Percentiles rank a stretch among this genome's conserved stretches.
phyloP scores from a whole-genome alignment of 2,797 vertebrate genomes.

The Smutsia gigantea region DNA sequence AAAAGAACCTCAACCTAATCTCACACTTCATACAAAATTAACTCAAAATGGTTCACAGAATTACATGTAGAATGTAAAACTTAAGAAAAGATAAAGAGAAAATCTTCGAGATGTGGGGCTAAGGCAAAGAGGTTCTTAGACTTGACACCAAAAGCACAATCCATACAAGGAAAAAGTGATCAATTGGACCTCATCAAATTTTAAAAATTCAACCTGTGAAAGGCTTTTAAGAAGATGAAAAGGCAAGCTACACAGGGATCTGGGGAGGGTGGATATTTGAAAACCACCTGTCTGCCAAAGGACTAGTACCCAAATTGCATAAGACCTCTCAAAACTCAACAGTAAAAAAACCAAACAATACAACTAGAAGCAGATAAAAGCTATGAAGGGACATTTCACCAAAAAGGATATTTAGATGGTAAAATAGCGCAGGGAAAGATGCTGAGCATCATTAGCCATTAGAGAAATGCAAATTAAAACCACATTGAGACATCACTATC shows the following conservation, averaged over 20 bases:
- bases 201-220: neutral
- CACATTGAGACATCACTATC: accelerated
- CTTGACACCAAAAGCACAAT: neutral
- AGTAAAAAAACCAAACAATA: accelerated
- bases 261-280: neutral
- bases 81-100: neutral
- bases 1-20: too few relatives aligned
- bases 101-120: accelerated
- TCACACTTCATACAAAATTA: neutral
- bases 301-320: neutral
- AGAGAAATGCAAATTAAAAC: neutral
- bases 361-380: neutral
- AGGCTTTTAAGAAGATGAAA: neutral
- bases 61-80: neutral
- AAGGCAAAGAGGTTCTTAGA: neutral
- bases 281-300: accelerated
- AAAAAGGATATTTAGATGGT: too few relatives aligned
- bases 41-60: neutral
- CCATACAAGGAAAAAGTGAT: neutral
- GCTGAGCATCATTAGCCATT: accelerated
- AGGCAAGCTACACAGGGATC: too few relatives aligned
- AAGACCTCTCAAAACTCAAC: neutral
- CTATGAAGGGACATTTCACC: accelerated
- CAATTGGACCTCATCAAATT: neutral
- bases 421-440: neutral